Percentiles rank a stretch among this genome's conserved stretches.
Evolutionary conservation across 2,888 invertebrate genomes (phyloP).

Genomic region (Diarsia dahlii): DNA sequence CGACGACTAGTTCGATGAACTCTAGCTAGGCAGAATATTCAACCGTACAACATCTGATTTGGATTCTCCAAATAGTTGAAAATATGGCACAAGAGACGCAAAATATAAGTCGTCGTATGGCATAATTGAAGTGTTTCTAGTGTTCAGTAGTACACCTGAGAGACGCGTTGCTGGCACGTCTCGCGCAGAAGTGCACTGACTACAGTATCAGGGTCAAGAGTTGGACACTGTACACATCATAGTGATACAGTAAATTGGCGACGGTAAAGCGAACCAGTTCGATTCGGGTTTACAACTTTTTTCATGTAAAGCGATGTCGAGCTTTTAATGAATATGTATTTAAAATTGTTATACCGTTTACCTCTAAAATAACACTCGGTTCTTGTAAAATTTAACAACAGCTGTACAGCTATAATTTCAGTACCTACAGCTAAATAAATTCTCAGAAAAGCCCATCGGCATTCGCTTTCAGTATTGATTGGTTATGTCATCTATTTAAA

Average conservation of each 20-base stretch:
- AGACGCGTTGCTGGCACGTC: conserved; percentile 10
- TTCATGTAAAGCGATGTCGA: neutral
- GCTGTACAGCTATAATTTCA: neutral
- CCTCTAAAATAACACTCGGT: neutral
- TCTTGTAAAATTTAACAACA: neutral
- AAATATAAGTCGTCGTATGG: neutral
- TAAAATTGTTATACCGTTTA: too few species aligned
- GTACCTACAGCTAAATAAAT: neutral
- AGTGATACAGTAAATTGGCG: neutral
- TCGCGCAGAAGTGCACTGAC: neutral
- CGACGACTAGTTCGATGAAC: too few species aligned
- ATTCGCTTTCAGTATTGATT: conserved; percentile 20
- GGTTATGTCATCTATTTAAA: neutral
- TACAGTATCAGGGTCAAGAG: conserved; percentile 13
- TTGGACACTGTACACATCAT: neutral
- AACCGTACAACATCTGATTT: neutral
- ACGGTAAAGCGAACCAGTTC: neutral
- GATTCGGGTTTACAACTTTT: neutral
- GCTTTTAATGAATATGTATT: neutral
- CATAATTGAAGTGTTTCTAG: conserved; percentile 12
- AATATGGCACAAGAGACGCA: neutral
- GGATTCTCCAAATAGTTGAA: neutral
- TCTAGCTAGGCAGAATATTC: too few species aligned
- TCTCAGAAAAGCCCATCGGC: neutral
- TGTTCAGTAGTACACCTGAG: conserved; percentile 4